phyloP scores from a whole-genome alignment of 2,797 vertebrate genomes.

The Garrulus glandarius region DNA sequence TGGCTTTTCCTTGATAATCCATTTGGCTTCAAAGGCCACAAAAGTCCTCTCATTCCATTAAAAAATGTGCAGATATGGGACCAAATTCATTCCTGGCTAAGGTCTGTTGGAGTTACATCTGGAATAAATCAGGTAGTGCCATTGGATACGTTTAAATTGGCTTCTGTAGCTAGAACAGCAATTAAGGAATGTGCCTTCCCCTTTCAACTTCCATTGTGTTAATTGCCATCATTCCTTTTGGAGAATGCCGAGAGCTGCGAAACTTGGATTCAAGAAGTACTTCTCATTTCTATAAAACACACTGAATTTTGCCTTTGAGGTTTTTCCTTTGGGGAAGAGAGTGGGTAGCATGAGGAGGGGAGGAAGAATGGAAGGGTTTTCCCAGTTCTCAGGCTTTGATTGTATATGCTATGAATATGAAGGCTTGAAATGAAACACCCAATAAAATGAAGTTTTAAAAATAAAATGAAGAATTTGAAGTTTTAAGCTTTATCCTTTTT shows the following conservation, averaged over 20 bases:
- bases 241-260: fast-evolving
- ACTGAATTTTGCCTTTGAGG: background rate
- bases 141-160: background rate
- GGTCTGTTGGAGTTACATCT: background rate
- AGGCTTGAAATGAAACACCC: constrained; percentile 57
- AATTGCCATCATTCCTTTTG: background rate
- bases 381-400: background rate
- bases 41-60: background rate
- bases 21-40: background rate
- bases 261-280: background rate
- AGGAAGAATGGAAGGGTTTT: background rate
- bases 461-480: constrained; percentile 30
- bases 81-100: background rate
- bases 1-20: background rate
- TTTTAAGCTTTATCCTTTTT: constrained; percentile 34
- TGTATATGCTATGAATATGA: constrained; percentile 58
- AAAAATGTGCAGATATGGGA: background rate
- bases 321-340: background rate
- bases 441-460: constrained; percentile 60
- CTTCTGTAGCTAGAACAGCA: background rate
- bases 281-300: background rate
- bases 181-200: background rate
- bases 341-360: background rate
- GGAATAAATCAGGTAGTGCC: background rate
- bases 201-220: background rate